phyloP scores from a whole-genome alignment of 2,888 invertebrate species.

The Pocota personata region DNA sequence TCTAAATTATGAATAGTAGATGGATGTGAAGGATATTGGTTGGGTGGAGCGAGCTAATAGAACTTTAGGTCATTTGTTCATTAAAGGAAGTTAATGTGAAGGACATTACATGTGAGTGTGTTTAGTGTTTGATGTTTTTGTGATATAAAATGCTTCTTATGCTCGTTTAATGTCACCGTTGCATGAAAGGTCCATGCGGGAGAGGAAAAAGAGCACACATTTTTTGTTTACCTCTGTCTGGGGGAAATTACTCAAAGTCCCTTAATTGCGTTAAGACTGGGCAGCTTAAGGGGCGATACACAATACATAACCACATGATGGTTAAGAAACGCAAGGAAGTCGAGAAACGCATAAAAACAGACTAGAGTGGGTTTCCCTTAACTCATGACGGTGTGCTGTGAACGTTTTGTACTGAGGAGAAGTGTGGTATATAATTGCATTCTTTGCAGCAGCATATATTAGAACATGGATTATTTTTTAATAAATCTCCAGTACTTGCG shows the following conservation, averaged over 20 bases:
- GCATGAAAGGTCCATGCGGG: constrained; percentile 41
- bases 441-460: background rate
- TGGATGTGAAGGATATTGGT: constrained; percentile 31
- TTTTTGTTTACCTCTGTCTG: constrained; percentile 5
- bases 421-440: constrained; percentile 25
- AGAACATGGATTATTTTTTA: background rate
- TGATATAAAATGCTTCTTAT: constrained; percentile 61
- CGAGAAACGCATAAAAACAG: constrained; percentile 24
- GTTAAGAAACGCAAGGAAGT: constrained; percentile 17
- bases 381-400: constrained; percentile 8
- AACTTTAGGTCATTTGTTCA: constrained; percentile 70
- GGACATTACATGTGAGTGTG: constrained; percentile 45
- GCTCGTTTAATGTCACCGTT: constrained; percentile 60
- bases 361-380: constrained; percentile 18
- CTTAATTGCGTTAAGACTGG: constrained; percentile 65
- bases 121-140: constrained; percentile 63
- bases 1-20: constrained; percentile 73
- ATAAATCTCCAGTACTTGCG: background rate
- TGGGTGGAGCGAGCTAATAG: constrained; percentile 56
- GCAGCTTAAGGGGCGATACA: constrained; percentile 33
- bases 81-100: constrained; percentile 70
- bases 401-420: background rate
- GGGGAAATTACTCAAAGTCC: constrained; percentile 46
- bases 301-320: background rate
- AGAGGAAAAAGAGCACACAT: background rate